Evolutionary conservation across 2,113 vertebrate species (phyloP), one percentile per base, ranked within the genome.

Genomic region (Proterorhinus semilunaris): DNA sequence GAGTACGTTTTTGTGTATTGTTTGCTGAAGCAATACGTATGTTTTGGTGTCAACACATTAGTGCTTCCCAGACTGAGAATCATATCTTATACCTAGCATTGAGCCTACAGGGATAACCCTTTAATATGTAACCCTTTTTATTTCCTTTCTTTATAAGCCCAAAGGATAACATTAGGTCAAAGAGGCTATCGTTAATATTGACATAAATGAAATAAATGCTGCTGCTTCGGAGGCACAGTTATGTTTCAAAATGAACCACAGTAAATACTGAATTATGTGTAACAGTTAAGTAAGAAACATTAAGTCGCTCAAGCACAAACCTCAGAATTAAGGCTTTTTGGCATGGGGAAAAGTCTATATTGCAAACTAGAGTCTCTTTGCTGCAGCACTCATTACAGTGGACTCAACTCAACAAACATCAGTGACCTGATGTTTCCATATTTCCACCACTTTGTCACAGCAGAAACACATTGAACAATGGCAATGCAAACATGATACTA

Each of bases 281-380:
- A 62, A 84, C 65, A 47, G 45, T 65, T 21, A 7, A 71, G 67
- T 68, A 11, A 77, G 66, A 71, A 66, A 36, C 71, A 78, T 48
- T 45, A 59, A 74, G 16, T 48, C 17, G 21, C 7, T 47, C 54
- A 21, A 61, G 65, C 43, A 59, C 51, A 8, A 71, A 62, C 65
- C 70, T 68, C 57, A 72, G 79, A 52, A 78, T 83, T 75, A 77
- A 46, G 42, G 69, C 13, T 50, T 50, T 15, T 50, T 50, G 49
- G 12, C 49, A 15, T 50, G 74, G 58, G 50, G 71, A 72, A 64
- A 74, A 51, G 7, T 17, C n/a, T 53, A 9, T n/a, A 54, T 17
- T 54, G 16, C 21, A 36, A 7, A 65, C 50, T 68, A 55, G 27
- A 36, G 27, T 36, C 27, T 36, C 27, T 36, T 36, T 36, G 27